These are phyloP conservation scores for Laticauda colubrina DNA, from an alignment of 2,113 vertebrate genomes.

Conservation along the genomic window DNA sequence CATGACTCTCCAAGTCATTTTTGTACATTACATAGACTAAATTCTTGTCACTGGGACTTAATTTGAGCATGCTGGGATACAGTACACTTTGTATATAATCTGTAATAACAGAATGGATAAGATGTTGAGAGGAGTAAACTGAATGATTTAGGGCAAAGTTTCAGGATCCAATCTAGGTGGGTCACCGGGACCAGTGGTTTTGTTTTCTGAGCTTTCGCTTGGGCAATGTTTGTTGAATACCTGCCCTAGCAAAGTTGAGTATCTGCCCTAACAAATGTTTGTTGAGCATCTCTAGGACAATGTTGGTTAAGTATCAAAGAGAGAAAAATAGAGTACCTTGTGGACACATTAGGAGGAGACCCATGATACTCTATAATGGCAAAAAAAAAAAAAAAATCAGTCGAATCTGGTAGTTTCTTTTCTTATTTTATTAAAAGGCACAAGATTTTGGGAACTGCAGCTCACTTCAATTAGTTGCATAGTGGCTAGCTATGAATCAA, in stretches of 20 bases:
- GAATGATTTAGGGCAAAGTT: not conserved
- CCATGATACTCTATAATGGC: not conserved
- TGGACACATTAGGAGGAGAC: not conserved
- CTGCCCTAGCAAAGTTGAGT: not conserved
- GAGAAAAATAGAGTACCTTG: not conserved
- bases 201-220: not conserved
- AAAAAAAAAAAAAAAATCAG: not conserved
- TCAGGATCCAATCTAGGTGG: not conserved
- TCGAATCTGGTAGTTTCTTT: not conserved
- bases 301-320: not conserved
- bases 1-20: not conserved
- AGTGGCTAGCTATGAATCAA: not conserved
- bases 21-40: not conserved
- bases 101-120: not conserved
- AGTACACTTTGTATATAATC: not conserved
- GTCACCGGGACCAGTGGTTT: not conserved
- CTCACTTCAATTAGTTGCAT: not conserved
- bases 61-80: not conserved
- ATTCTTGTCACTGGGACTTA: not conserved
- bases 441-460: not conserved
- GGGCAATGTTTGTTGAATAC: not conserved
- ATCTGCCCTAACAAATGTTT: not conserved
- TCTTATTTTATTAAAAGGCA: not conserved
- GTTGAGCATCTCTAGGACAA: not conserved
- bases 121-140: not conserved